These are phyloP conservation scores for Coenonympha arcania DNA, from an alignment of 2,888 invertebrate species.

Conservation along the genomic window DNA sequence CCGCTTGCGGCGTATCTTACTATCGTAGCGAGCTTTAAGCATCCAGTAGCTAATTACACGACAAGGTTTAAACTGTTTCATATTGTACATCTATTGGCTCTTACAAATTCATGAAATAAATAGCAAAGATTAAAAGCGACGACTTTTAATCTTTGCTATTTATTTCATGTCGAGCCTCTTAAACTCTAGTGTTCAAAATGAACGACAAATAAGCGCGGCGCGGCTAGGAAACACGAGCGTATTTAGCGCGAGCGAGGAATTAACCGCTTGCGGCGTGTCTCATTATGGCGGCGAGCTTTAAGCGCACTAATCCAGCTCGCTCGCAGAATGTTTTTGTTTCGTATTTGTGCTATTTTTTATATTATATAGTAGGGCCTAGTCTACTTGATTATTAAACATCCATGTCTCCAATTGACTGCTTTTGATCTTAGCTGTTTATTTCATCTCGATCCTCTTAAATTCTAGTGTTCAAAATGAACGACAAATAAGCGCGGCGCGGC, in stretches of 20 bases:
- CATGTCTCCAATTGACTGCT: too few species aligned
- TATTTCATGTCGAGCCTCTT: too few species aligned
- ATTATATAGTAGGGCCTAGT: too few species aligned
- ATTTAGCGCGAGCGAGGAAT: slow-evolving; percentile 9
- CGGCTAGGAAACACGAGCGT: slow-evolving; percentile 2
- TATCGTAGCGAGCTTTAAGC: slow-evolving; percentile 13
- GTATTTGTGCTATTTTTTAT: slow-evolving; percentile 12
- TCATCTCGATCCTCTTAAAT: too few species aligned
- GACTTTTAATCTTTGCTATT: too few species aligned
- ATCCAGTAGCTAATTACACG: too few species aligned
- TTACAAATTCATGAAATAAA: too few species aligned
- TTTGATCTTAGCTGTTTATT: too few species aligned
- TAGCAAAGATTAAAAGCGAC: too few species aligned
- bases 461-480: slow-evolving; percentile 1
- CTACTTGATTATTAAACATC: too few species aligned
- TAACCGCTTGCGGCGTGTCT: slow-evolving; percentile 14
- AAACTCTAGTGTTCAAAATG: background rate
- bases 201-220: slow-evolving; percentile 2
- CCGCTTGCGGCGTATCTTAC: slow-evolving; percentile 13
- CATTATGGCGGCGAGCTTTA: slow-evolving; percentile 15
- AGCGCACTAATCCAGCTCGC: slow-evolving; percentile 23
- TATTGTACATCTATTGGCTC: too few species aligned
- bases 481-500: background rate
- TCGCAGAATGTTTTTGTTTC: slow-evolving; percentile 33
- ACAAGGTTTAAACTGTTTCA: too few species aligned